Base-by-base conservation (phyloP, 2,888 invertebrate species). In the Ectemnius cavifrons region DNA sequence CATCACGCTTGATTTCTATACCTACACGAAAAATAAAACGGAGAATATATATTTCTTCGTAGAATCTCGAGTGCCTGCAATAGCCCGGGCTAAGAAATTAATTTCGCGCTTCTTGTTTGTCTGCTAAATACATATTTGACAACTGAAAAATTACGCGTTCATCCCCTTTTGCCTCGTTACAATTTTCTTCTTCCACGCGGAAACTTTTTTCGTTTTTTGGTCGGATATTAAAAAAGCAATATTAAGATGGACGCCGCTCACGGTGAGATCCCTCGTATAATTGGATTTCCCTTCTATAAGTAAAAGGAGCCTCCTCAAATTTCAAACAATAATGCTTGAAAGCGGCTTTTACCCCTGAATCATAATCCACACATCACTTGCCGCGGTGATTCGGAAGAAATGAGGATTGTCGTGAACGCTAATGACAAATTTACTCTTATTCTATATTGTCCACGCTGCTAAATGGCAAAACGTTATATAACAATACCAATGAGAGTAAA, bases 221-320 rank as follows among this genome's bases (percentile, higher is more conserved):
- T 52, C 52, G 52, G 52, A 52, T 52, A 52, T 52, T 52, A 52
- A 52, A 52, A 52, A 52, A 52, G 52, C 52, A 52, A 52, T 52
- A 52, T 52, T 52, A 52, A 16, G 52, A 52, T 52, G n/a, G 16
- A 52, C 16, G 52, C 52, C 52, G 16, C 52, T n/a, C n/a, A 14
- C 5, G 16, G 16, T 14, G 16, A 52, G 16, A 52, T 6, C 52
- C 14, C 52, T 14, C 14, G 52, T 16, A 13, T 52, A 52, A 52
- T 52, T 52, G 52, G 52, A 52, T 52, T 52, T 52, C 13, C 52
- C 52, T 11, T 52, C 16, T 52, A 14, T 16, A 16, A 52, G 14
- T 52, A 52, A 16, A 52, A 16, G 16, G 16, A 6, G 52, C 37
- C 16, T 52, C n/a, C 52, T 52, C 8, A 52, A 52, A 52, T 11